These are phyloP conservation scores for Chlorops oryzae DNA, from an alignment of 1,140 invertebrate genomes.

Conservation along the genomic window DNA sequence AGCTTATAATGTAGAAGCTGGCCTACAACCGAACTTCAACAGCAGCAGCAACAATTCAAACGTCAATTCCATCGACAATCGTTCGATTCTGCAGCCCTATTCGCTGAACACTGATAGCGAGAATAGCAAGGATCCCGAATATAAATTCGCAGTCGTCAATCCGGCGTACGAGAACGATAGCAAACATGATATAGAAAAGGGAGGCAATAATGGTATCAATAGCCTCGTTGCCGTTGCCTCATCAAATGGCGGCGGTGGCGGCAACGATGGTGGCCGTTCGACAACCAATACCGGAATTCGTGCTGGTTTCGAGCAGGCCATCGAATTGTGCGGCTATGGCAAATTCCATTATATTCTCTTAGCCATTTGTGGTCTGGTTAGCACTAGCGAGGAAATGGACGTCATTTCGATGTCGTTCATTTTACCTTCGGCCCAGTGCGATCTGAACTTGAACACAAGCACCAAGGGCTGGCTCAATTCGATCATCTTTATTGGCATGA, in stretches of 20 bases:
- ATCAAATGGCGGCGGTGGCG: conserved; percentile 22
- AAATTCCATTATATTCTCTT: conserved; percentile 85
- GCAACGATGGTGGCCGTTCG: conserved; percentile 11
- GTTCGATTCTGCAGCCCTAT: conserved; percentile 42
- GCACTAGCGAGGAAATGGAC: conserved; percentile 92
- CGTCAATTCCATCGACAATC: conserved; percentile 48
- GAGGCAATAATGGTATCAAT: conserved; percentile 23
- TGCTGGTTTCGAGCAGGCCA: conserved; percentile 76
- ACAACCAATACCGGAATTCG: conserved; percentile 53
- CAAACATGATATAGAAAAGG: conserved; percentile 39
- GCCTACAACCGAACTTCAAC: conserved; percentile 65
- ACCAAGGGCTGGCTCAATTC: conserved; percentile 84
- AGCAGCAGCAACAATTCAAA: conserved; percentile 65
- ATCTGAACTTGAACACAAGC: conserved; percentile 76
- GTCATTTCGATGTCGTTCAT: conserved; percentile 93
- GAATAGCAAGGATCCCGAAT: conserved; percentile 31
- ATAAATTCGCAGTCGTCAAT: conserved; percentile 41
- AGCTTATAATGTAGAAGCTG: conserved; percentile 75
- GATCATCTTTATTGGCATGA: conserved; percentile 87
- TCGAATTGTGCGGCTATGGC: conserved; percentile 82
- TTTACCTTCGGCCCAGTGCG: conserved; percentile 85
- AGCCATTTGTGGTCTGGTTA: conserved; percentile 84
- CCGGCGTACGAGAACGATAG: conserved; percentile 36
- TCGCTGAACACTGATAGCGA: conserved; percentile 25
- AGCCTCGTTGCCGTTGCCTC: conserved; percentile 25